phyloP scores from a whole-genome alignment of 2,888 invertebrate genomes.

The Ophonus ardosiacus region DNA sequence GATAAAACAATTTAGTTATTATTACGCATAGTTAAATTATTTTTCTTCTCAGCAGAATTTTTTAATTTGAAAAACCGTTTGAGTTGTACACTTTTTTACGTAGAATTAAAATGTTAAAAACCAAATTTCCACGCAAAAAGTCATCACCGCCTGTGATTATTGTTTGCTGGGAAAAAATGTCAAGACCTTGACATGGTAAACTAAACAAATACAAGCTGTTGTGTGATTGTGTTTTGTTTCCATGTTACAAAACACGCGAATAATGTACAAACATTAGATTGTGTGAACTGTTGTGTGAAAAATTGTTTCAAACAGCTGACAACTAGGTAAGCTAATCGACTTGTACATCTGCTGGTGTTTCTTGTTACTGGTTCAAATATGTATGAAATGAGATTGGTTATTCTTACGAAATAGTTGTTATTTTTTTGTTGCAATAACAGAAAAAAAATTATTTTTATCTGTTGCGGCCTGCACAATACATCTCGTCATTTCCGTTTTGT shows the following conservation, averaged over 20 bases:
- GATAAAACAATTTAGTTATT: conserved; percentile 1
- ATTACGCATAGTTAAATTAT: not conserved
- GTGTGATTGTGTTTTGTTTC: conserved; percentile 22
- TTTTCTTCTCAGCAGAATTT: not conserved
- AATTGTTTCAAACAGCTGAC: conserved; percentile 6
- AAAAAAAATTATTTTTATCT: no score
- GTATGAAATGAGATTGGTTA: not conserved
- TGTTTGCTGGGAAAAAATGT: conserved; percentile 11
- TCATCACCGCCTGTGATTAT: not conserved
- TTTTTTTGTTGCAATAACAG: no score
- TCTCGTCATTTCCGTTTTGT: no score
- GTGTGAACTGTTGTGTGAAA: conserved; percentile 22
- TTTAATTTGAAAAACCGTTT: conserved; percentile 26
- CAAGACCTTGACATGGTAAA: conserved; percentile 34
- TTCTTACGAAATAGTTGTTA: not conserved
- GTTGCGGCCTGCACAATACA: no score
- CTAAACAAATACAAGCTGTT: not conserved
- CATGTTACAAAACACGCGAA: conserved; percentile 38
- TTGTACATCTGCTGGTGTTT: not conserved
- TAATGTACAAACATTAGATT: conserved; percentile 6
- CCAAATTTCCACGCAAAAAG: not conserved
- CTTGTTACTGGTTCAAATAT: not conserved
- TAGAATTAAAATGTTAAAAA: conserved; percentile 24
- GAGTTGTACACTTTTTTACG: not conserved
- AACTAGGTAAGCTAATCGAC: not conserved